These are phyloP conservation scores for Drosophila lacteicornis DNA, from an alignment of 1,140 invertebrate species.

Conservation along the genomic window DNA sequence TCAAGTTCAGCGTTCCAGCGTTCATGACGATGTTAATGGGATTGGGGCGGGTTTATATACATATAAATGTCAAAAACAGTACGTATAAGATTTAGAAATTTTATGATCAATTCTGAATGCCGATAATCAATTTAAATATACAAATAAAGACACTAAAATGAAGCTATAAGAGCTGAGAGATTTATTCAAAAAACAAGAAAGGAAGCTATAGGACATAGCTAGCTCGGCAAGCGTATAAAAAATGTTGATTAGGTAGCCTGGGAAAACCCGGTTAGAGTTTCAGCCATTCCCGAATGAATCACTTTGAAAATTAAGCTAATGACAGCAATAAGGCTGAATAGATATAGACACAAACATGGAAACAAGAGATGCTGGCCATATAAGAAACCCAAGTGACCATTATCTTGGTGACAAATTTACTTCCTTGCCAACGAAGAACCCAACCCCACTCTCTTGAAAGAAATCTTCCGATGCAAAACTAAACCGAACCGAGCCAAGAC, in stretches of 20 bases:
- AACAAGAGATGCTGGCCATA: constrained; percentile 1
- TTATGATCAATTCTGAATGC: not conserved
- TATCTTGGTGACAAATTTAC: constrained; percentile 23
- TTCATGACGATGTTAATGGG: constrained; percentile 18
- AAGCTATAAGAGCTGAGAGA: not conserved
- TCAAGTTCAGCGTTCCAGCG: not conserved
- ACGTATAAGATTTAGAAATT: constrained; percentile 1
- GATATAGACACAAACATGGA: constrained; percentile 8
- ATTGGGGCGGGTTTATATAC: not conserved
- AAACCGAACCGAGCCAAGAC: constrained; percentile 40
- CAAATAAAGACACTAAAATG: not conserved
- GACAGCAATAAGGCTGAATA: not conserved
- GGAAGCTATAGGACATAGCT: too few species aligned
- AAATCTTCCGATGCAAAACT: constrained; percentile 51
- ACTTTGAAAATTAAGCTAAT: not conserved
- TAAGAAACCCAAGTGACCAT: constrained; percentile 12
- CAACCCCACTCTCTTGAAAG: constrained; percentile 27
- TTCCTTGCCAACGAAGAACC: constrained; percentile 11
- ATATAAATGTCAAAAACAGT: constrained; percentile 13
- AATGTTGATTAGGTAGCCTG: too few species aligned
- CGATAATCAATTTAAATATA: not conserved
- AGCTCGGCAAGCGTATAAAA: too few species aligned
- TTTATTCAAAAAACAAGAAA: too few species aligned
- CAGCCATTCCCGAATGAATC: constrained; percentile 1
- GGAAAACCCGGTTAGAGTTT: not conserved